phyloP scores from a whole-genome alignment of 2,113 vertebrate genomes.

The Mobula birostris region DNA sequence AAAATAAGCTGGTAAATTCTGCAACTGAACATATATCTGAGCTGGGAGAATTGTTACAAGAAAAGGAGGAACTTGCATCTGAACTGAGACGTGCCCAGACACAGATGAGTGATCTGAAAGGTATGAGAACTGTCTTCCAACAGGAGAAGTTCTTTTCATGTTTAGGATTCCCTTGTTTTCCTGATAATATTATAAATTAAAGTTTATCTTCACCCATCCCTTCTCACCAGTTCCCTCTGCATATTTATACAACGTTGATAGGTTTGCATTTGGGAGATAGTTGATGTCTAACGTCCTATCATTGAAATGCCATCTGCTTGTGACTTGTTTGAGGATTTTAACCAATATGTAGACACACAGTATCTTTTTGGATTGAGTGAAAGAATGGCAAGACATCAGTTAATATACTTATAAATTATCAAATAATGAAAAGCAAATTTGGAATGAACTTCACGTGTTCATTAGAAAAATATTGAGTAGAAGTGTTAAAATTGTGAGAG shows the following conservation, averaged over 20 bases:
- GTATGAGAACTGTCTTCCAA: conserved; percentile 47
- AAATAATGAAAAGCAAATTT: background rate
- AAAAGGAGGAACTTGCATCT: conserved; percentile 57
- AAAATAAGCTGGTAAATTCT: conserved; percentile 51
- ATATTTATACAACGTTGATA: background rate
- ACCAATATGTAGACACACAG: background rate
- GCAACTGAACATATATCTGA: conserved; percentile 52
- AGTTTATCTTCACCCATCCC: background rate
- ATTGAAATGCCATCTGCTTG: background rate
- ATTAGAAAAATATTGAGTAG: background rate
- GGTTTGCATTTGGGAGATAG: background rate
- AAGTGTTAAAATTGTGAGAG: background rate
- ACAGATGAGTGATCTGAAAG: conserved; percentile 55
- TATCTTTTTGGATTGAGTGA: background rate
- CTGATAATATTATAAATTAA: background rate
- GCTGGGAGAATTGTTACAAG: conserved; percentile 54
- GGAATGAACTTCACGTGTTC: background rate
- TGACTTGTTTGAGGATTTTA: background rate
- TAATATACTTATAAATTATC: background rate
- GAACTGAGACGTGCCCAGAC: conserved; percentile 53
- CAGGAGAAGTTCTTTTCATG: background rate
- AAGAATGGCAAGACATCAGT: background rate
- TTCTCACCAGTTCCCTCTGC: background rate
- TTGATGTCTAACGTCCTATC: background rate
- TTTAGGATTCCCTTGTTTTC: background rate